These are phyloP conservation scores for Scaptomyza tumidula DNA, from an alignment of 2,888 invertebrate species.

Conservation along the genomic window DNA sequence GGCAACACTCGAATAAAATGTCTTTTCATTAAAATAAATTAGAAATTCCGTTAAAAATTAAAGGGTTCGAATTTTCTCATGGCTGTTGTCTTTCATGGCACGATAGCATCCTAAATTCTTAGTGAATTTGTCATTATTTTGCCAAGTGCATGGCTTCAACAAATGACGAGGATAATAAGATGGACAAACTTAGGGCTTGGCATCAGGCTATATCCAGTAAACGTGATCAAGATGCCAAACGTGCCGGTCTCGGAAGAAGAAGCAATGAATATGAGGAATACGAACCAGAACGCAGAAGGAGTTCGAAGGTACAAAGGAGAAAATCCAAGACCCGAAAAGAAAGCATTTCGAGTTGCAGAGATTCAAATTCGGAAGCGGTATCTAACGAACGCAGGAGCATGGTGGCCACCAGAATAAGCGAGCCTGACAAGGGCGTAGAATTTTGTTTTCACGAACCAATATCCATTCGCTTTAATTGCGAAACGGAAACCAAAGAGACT, in stretches of 20 bases:
- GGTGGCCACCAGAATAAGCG: slow-evolving; percentile 17
- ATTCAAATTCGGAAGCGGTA: not conserved
- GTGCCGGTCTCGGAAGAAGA: slow-evolving; percentile 21
- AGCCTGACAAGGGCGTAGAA: not conserved
- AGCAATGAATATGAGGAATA: not conserved
- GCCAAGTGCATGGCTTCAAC: not conserved
- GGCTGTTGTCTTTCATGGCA: not conserved
- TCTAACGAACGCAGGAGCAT: not conserved
- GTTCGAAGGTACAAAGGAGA: not conserved
- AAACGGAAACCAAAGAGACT: not conserved
- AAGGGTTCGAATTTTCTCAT: not conserved
- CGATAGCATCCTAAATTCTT: not conserved
- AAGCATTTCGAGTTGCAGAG: not conserved
- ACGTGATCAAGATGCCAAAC: slow-evolving; percentile 19
- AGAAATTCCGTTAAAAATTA: not conserved
- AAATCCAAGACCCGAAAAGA: not conserved
- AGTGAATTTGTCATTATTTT: not conserved
- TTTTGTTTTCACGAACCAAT: slow-evolving; percentile 21
- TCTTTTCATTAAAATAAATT: not conserved
- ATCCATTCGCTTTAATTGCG: slow-evolving; percentile 14
- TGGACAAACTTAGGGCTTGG: slow-evolving; percentile 8
- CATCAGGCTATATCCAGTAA: not conserved
- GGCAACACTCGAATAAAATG: not conserved
- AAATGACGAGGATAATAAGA: not conserved
- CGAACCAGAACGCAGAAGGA: not conserved